Evolutionary conservation across 2,113 vertebrate species (phyloP).

Genomic region (Hystrix brachyura): DNA sequence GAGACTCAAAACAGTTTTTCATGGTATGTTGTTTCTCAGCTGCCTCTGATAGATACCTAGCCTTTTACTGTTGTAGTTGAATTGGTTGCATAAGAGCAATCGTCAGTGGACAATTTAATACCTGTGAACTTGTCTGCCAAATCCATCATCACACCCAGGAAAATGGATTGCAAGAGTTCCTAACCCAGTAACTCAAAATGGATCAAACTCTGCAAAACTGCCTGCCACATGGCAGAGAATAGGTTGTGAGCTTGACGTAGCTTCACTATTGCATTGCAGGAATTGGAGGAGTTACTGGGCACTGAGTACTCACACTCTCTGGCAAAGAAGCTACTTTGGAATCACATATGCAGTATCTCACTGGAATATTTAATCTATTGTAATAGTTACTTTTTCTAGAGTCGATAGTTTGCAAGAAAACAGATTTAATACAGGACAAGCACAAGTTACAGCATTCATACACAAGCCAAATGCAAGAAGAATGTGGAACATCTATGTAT

Average conservation of each 20-base stretch:
- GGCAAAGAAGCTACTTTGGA: neutral
- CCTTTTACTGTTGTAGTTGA: neutral
- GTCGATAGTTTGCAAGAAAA: too few relatives aligned
- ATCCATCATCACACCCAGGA: neutral
- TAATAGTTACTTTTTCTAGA: too few relatives aligned
- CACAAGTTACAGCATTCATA: too few relatives aligned
- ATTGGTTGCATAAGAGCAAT: neutral
- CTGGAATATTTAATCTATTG: neutral
- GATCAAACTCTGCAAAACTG: neutral
- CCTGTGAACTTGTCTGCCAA: neutral
- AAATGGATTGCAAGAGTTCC: too few relatives aligned
- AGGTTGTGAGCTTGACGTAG: neutral
- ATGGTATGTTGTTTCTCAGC: neutral
- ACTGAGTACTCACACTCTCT: neutral
- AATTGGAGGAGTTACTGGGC: neutral
- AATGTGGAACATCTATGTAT: too few relatives aligned
- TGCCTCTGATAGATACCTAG: neutral
- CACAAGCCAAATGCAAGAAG: too few relatives aligned
- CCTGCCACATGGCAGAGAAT: neutral
- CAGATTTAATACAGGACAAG: too few relatives aligned
- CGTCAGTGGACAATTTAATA: neutral
- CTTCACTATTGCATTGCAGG: neutral
- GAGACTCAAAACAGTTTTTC: neutral
- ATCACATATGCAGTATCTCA: neutral
- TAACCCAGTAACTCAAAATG: too few relatives aligned